phyloP scores from a whole-genome alignment of 2,797 vertebrate genomes.

The Gymnopithys bicolor region DNA sequence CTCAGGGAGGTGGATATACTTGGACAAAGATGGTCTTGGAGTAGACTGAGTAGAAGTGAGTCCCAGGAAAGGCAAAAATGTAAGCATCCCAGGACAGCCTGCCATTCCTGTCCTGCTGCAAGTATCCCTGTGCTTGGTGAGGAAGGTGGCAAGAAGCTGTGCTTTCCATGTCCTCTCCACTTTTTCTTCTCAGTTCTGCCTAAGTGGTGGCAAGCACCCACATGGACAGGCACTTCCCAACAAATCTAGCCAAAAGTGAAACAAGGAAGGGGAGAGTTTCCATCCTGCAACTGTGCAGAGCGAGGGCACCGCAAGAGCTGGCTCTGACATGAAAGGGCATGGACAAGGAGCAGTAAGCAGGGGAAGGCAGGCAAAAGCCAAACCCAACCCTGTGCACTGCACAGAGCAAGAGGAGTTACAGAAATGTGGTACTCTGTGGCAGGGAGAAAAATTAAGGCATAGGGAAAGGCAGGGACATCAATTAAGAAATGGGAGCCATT shows the following conservation, averaged over 20 bases:
- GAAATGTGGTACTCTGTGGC: no score
- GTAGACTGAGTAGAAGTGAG: neutral
- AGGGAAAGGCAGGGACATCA: neutral
- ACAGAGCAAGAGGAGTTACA: neutral
- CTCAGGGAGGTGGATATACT: neutral
- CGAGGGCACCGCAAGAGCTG: fast-evolving
- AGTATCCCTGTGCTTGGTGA: neutral
- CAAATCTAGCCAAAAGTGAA: slow-evolving; percentile 5
- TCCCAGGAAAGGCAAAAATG: neutral
- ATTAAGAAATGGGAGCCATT: neutral
- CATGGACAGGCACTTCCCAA: neutral
- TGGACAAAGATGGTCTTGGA: neutral
- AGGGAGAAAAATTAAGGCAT: neutral
- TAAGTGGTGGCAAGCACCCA: neutral
- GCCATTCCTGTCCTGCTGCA: neutral
- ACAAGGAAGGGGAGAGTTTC: neutral
- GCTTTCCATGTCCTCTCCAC: neutral
- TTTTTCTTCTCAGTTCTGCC: slow-evolving; percentile 41
- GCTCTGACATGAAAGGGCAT: neutral
- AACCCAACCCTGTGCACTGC: fast-evolving
- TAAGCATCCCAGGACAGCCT: neutral
- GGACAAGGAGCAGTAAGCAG: neutral
- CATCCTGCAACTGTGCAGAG: neutral
- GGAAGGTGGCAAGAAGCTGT: neutral
- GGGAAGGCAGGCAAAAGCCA: neutral